Conservation (phyloP, 2,113 vertebrate genomes). For the Odocoileus hemionus region DNA sequence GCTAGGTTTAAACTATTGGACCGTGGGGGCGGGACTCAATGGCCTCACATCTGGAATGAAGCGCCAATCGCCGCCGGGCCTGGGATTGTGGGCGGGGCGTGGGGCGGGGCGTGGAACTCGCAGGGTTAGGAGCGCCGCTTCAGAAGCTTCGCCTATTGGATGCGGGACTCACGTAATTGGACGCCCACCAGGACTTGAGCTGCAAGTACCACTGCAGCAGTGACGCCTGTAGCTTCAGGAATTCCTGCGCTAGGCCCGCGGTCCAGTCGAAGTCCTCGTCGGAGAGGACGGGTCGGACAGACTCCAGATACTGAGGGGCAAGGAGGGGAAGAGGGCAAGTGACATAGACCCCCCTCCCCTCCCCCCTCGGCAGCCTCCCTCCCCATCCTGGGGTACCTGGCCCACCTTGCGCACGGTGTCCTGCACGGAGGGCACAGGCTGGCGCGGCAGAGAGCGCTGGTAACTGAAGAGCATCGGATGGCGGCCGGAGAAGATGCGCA, state of each 20-base stretch:
- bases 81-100: neutral
- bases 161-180: slow-evolving; percentile 89
- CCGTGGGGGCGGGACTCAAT: neutral
- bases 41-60: neutral
- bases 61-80: neutral
- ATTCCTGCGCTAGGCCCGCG: slow-evolving; percentile 81
- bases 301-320: slow-evolving; percentile 86
- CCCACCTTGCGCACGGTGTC: slow-evolving; percentile 89
- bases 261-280: slow-evolving; percentile 81
- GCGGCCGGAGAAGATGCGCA: slow-evolving; percentile 92
- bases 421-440: slow-evolving; percentile 86
- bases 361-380: rapidly evolving
- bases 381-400: neutral
- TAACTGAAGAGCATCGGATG: slow-evolving; percentile 90
- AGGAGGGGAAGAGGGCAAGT: neutral
- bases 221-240: slow-evolving; percentile 84
- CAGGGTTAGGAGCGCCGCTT: neutral
- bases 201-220: slow-evolving; percentile 90
- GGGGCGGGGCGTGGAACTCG: neutral
- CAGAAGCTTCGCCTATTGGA: neutral
- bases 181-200: slow-evolving; percentile 90
- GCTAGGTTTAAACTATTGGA: neutral
- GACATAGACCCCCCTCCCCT: no score
- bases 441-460: slow-evolving; percentile 88
- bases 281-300: slow-evolving; percentile 84